Conservation (phyloP, 2,113 vertebrate species). For the Proterorhinus semilunaris region DNA sequence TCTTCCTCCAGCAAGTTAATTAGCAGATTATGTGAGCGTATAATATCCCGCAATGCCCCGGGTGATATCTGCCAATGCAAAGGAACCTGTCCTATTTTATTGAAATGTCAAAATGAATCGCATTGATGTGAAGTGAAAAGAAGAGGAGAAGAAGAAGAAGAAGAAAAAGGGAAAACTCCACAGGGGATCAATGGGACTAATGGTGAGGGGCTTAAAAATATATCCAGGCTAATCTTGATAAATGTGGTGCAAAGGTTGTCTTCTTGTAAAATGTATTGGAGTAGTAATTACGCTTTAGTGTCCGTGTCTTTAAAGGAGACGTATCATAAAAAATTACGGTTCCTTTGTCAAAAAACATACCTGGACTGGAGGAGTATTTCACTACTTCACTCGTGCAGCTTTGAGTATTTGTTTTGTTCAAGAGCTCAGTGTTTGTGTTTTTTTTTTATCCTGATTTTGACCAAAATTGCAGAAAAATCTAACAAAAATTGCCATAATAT, state of each 20-base stretch:
- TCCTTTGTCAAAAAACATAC: too few relatives aligned
- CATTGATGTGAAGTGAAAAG: conserved; percentile 28
- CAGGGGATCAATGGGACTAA: conserved; percentile 42
- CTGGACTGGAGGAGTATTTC: too few relatives aligned
- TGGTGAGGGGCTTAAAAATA: conserved; percentile 36
- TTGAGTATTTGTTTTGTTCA: too few relatives aligned
- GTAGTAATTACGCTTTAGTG: not conserved
- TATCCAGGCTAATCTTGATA: conserved; percentile 17
- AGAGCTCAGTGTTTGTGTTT: too few relatives aligned
- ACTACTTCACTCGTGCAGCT: too few relatives aligned
- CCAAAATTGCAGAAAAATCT: too few relatives aligned
- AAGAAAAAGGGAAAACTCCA: conserved; percentile 40
- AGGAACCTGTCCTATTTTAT: conserved; percentile 25
- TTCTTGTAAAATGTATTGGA: not conserved
- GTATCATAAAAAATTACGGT: too few relatives aligned
- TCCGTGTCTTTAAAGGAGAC: not conserved
- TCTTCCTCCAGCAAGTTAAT: conserved; percentile 59
- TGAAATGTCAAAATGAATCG: conserved; percentile 31
- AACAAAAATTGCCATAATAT: too few relatives aligned
- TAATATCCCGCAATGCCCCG: conserved; percentile 41
- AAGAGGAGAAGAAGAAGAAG: not conserved
- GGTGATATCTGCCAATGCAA: conserved; percentile 18
- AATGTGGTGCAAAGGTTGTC: conserved; percentile 18
- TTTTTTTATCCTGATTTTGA: too few relatives aligned
- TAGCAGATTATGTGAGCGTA: conserved; percentile 55